These are phyloP conservation scores for Neoascia interrupta DNA, from an alignment of 2,888 invertebrate species.

Conservation along the genomic window DNA sequence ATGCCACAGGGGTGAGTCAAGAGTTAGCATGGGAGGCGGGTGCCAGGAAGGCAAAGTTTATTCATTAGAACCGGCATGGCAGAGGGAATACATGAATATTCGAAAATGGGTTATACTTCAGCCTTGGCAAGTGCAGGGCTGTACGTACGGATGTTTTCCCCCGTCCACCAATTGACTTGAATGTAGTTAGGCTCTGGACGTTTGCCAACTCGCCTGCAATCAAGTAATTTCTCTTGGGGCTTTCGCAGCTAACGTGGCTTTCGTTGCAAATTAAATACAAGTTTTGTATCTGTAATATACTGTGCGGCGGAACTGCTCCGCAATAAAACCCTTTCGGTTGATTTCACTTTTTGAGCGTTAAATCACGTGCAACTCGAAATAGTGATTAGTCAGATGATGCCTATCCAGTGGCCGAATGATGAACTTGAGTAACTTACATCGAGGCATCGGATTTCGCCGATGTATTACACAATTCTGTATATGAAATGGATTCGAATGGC, in stretches of 20 bases:
- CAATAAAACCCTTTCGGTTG: not conserved
- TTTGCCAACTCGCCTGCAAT: conserved; percentile 54
- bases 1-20: not conserved
- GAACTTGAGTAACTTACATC: no score
- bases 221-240: conserved; percentile 61
- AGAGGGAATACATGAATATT: conserved; percentile 61
- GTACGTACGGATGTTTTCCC: no score
- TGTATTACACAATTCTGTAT: no score
- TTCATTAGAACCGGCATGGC: conserved; percentile 65
- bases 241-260: not conserved
- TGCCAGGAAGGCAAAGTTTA: conserved; percentile 38
- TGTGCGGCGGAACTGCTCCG: conserved; percentile 5
- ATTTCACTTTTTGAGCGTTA: not conserved
- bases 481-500: no score
- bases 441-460: no score
- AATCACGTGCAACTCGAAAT: not conserved
- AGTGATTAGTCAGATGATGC: not conserved
- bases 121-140: conserved; percentile 42
- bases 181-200: conserved; percentile 36
- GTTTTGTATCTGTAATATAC: not conserved
- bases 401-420: not conserved
- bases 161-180: conserved; percentile 9
- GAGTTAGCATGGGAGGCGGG: not conserved
- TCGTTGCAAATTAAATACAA: conserved; percentile 31
- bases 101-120: conserved; percentile 61